Evolutionary conservation across 2,888 invertebrate genomes (phyloP), one percentile per base, ranked within the genome.

Genomic region (Zhuqinia jingwanae): DNA sequence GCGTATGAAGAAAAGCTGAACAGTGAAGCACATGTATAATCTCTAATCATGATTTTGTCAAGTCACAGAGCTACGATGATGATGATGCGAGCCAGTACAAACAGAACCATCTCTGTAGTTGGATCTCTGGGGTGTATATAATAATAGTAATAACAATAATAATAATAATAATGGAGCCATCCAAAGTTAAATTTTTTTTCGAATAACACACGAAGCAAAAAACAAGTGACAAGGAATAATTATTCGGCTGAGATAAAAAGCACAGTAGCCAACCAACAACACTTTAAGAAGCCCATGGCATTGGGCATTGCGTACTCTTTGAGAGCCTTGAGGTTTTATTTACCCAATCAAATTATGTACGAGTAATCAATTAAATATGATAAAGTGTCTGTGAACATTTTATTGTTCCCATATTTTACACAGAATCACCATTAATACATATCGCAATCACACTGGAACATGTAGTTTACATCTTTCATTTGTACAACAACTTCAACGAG

Each of bases 311-410:
- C 5, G 1, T 45, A n/a, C n/a, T n/a, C n/a, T 20, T 20, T 5
- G 27, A n/a, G 17, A 77, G 42, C 77, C 77, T 77, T 77, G 77
- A 77, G 42, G 15, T 58, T 77, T 42, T 77, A 77, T 77, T 77
- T 36, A 42, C 58, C 22, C 75, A 56, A 75, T 60, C 45, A 47
- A 45, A 68, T 68, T 68, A 47, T 15, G 8, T 22, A 11, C 17
- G 20, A 45, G 45, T 47, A 68, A 68, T 68, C 68, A 68, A 68
- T 60, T 60, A 27, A 22, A 68, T 45, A 22, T n/a, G n/a, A n/a
- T n/a, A 68, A 68, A 45, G 45, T 68, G 68, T 45, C 68, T 45
- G 68, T 47, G 45, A 45, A 47, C 25, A 68, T 65, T 65, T 45
- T 45, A 68, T 47, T 45, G 47, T 68, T 45, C 47, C 68, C 47